Conservation (phyloP, 2,888 invertebrate species). For the Adelphocoris suturalis region DNA sequence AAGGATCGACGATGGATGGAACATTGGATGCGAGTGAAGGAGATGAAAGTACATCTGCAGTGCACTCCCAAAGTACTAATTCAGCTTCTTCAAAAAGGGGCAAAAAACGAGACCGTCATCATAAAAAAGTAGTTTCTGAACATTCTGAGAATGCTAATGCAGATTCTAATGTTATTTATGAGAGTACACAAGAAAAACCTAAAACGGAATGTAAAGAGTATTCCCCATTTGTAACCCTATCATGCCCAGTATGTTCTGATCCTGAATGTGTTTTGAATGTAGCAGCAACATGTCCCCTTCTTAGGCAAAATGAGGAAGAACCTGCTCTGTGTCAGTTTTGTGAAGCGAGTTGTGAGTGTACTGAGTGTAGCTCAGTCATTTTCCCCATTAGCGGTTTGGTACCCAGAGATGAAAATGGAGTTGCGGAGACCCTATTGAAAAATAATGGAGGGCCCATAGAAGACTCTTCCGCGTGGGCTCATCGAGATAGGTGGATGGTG, state of each 20-base stretch:
- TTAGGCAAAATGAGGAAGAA: neutral
- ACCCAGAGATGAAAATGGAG: constrained; percentile 30
- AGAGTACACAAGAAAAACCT: neutral
- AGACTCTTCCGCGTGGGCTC: constrained; percentile 3
- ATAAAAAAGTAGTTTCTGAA: neutral
- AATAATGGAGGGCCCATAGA: constrained; percentile 43
- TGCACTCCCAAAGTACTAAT: neutral
- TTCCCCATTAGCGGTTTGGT: constrained; percentile 56
- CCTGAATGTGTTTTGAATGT: constrained; percentile 45
- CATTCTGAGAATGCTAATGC: neutral
- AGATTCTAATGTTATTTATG: neutral
- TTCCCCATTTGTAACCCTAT: constrained; percentile 14
- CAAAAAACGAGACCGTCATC: neutral
- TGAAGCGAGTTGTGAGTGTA: neutral
- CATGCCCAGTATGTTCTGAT: constrained; percentile 46
- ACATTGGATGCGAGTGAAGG: neutral
- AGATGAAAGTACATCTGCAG: neutral
- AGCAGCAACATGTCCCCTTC: constrained; percentile 35
- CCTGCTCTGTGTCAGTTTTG: neutral
- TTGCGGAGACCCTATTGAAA: constrained; percentile 14
- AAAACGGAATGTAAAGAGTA: neutral
- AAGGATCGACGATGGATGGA: neutral
- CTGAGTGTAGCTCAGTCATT: neutral
- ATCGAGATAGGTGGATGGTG: constrained; percentile 48
- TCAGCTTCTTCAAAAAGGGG: neutral